Base-by-base conservation (phyloP, 2,888 invertebrate genomes). In the Cheilosia vernalis region DNA sequence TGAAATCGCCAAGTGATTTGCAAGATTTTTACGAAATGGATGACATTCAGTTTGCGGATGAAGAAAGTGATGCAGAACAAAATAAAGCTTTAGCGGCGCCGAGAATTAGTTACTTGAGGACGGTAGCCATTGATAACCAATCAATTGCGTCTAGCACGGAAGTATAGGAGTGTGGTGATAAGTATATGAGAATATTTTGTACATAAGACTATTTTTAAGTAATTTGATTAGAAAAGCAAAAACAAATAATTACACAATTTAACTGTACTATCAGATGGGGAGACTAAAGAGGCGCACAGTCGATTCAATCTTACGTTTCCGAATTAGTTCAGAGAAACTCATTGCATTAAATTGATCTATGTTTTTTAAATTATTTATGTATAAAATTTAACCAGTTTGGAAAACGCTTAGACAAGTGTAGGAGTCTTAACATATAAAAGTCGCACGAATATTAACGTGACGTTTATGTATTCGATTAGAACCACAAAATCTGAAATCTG, bases 11-110 rank as follows among this genome's bases (percentile, higher is more conserved):
- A 17, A 93, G 93, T 79, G 93, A 93, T 79, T 89, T 94, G 13
- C 94, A 94, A 88, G 93, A 94, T 87, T 93, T 92, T 87, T 93
- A 93, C 60, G 94, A 94, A 88, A 92, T 95, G 70, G 94, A 94
- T 67, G 95, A 95, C 87, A 94, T 96, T 60, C 95, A 94, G 89
- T 96, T 95, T 89, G 96, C 95, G 7, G 96, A 96, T 88, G 96
- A 96, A 17, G 85, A 85, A 40, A 81, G 76, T 21, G 85, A 85
- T 60, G 60, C 64, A 1, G 85, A 85, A 51, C 85, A 80, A 40
- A 58, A 40, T 58, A 85, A 85, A 72, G 67, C 51, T 44, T 61
- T 85, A 72, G 66, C 70, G 30, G 15, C 24, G 27, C 76, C 81
- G 5, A 64, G 63, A 19, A 44, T 77, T 17, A 85, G 81, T 61